Evolutionary conservation across 1,140 invertebrate species (phyloP).

Genomic region (Scaptomyza montana): DNA sequence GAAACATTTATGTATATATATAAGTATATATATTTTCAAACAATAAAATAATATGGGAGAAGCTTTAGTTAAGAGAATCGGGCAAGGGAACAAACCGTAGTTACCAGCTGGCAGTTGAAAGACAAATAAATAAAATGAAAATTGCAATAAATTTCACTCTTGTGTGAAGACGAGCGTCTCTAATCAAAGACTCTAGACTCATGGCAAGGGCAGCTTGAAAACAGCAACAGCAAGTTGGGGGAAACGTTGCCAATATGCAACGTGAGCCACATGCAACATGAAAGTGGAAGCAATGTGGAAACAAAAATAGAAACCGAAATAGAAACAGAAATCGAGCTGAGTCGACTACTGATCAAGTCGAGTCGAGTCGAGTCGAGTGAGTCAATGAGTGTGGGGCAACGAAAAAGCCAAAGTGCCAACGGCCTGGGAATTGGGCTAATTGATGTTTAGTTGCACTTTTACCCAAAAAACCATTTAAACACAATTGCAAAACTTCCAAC

Average conservation of each 20-base stretch:
- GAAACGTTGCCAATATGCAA: slow-evolving; percentile 68
- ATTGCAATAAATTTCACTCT: slow-evolving; percentile 77
- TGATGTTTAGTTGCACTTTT: slow-evolving; percentile 82
- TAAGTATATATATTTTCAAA: slow-evolving; percentile 32
- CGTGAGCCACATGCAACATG: slow-evolving; percentile 76
- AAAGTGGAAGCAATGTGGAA: slow-evolving; percentile 56
- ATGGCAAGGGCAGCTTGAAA: slow-evolving; percentile 58
- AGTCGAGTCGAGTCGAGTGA: background rate
- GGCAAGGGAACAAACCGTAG: slow-evolving; percentile 2
- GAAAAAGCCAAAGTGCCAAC: slow-evolving; percentile 57
- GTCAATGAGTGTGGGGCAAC: slow-evolving; percentile 25
- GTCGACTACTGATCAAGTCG: slow-evolving; percentile 8
- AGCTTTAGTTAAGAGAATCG: slow-evolving; percentile 44
- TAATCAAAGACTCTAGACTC: slow-evolving; percentile 61
- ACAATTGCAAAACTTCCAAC: slow-evolving; percentile 39
- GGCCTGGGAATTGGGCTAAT: slow-evolving; percentile 81
- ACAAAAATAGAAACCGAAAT: slow-evolving; percentile 54
- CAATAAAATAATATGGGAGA: slow-evolving; percentile 69
- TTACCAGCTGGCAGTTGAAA: slow-evolving; percentile 11
- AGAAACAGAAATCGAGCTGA: slow-evolving; percentile 12
- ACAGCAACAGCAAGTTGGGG: slow-evolving; percentile 35
- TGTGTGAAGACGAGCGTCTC: slow-evolving; percentile 71
- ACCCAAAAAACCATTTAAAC: slow-evolving; percentile 72
- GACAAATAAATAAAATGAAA: slow-evolving; percentile 68
- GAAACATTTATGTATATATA: slow-evolving; percentile 34